These are phyloP conservation scores for Rhogogaster chlorosoma DNA, from an alignment of 2,888 invertebrate genomes.

Conservation along the genomic window DNA sequence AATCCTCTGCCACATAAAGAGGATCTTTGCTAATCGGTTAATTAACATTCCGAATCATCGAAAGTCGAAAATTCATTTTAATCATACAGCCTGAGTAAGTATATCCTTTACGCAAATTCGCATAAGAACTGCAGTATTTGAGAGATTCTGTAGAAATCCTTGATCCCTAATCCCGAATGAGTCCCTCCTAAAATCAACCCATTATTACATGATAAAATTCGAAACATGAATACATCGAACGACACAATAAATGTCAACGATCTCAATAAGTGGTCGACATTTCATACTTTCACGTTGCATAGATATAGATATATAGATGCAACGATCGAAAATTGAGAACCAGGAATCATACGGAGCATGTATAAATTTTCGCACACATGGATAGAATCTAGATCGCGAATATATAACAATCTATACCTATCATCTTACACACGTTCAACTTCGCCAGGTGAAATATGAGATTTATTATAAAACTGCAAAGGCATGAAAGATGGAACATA, in stretches of 20 bases:
- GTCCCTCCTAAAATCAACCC: background rate
- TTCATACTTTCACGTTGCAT: slow-evolving; percentile 33
- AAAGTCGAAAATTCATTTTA: background rate
- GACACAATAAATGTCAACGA: background rate
- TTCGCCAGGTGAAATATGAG: background rate
- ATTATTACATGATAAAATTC: background rate
- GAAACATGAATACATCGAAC: background rate
- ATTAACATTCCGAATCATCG: background rate
- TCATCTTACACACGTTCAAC: background rate
- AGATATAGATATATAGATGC: background rate
- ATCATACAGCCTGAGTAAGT: too few species aligned
- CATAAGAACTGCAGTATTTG: background rate
- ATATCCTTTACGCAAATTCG: background rate
- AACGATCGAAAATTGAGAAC: background rate
- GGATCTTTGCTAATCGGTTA: background rate
- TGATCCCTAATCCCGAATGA: too few species aligned
- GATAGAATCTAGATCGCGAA: background rate
- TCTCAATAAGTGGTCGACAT: slow-evolving; percentile 7
- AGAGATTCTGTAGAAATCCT: background rate
- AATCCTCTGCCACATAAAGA: background rate
- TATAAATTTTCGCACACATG: background rate
- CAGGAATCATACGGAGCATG: background rate
- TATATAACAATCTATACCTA: background rate
- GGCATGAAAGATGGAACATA: background rate
- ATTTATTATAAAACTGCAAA: background rate